Percentiles rank a stretch among this genome's conserved stretches.
Conservation (phyloP, 2,113 vertebrate genomes). For the Todiramphus saurophagus region DNA sequence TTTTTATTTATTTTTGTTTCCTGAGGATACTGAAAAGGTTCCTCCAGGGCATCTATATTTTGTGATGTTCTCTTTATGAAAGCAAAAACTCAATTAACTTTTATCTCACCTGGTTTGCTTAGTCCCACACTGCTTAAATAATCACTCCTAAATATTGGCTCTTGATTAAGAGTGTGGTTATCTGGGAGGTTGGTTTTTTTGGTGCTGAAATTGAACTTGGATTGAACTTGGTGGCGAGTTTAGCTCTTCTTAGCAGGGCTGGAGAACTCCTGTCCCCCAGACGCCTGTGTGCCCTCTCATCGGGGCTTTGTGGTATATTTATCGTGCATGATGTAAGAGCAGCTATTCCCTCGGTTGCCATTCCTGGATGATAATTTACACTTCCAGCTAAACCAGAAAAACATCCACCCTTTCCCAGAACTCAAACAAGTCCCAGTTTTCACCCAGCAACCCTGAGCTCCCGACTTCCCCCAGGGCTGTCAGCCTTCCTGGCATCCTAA, state of each 20-base stretch:
- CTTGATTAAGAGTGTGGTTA: not conserved
- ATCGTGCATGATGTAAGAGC: not conserved
- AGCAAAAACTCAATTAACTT: not conserved
- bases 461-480: not conserved
- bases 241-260: not conserved
- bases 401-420: not conserved
- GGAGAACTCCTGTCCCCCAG: rapidly evolving
- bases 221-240: not conserved
- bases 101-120: not conserved
- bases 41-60: not conserved
- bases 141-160: not conserved
- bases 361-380: not conserved
- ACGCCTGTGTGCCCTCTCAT: not conserved
- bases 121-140: not conserved
- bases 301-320: not conserved
- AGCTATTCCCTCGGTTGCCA: not conserved
- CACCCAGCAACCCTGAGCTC: not conserved
- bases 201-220: not conserved
- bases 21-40: not conserved
- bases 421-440: not conserved
- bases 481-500: not conserved
- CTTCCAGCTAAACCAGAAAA: constrained; percentile 17
- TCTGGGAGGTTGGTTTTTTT: not conserved
- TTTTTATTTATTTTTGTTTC: not conserved
- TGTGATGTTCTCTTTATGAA: not conserved